phyloP scores from a whole-genome alignment of 2,797 vertebrate species.

The Dendrocincla tyrannina region DNA sequence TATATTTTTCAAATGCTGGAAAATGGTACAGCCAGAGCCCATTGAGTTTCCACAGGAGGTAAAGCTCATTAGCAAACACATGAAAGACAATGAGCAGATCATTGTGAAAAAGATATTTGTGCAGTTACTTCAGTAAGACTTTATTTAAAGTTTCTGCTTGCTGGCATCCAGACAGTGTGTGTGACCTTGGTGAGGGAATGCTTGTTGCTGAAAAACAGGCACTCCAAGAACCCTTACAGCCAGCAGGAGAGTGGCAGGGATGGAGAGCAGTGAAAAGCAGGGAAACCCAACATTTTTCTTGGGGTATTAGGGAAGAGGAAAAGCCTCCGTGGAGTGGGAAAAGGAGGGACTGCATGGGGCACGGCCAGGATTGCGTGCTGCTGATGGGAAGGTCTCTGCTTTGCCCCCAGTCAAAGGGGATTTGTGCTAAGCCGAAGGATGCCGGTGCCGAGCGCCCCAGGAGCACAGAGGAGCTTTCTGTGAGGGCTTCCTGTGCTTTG shows the following conservation, averaged over 20 bases:
- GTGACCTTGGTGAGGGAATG: not conserved
- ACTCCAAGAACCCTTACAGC: not conserved
- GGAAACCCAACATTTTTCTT: not conserved
- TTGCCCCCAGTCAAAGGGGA: not conserved
- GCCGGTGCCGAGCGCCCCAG: not conserved
- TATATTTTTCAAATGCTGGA: constrained; percentile 17
- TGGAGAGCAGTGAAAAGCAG: not conserved
- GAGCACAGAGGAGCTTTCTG: constrained; percentile 40
- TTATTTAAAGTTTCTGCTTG: constrained; percentile 16
- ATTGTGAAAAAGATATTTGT: constrained; percentile 21
- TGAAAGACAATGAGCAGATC: constrained; percentile 67
- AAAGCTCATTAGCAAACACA: constrained; percentile 51
- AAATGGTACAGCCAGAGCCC: not conserved
- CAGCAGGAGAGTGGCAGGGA: not conserved
- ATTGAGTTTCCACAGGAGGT: constrained; percentile 61
- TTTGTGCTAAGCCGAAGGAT: not conserved
- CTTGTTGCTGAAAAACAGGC: constrained; percentile 51
- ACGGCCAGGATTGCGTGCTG: not conserved
- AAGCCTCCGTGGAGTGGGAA: constrained; percentile 1
- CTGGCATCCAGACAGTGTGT: constrained; percentile 20
- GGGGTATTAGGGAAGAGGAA: not conserved
- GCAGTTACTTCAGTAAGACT: constrained; percentile 33
- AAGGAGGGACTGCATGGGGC: not conserved
- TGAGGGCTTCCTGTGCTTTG: constrained; percentile 35
- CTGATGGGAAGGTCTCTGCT: not conserved